Conservation (phyloP, 2,113 vertebrate genomes). For the Scomber colias region DNA sequence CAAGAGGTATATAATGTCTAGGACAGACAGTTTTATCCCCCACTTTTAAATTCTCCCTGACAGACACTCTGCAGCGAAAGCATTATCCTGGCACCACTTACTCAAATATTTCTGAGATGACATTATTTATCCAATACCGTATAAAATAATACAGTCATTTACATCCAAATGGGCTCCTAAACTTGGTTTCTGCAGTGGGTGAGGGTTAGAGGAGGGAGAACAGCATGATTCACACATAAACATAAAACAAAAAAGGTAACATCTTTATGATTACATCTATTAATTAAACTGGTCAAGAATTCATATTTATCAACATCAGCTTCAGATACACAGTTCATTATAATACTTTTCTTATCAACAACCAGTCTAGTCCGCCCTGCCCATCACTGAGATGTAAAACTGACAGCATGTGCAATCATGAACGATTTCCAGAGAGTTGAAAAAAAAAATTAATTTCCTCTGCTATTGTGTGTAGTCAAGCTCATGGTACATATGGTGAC, state of each 20-base stretch:
- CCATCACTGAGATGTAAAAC: neutral
- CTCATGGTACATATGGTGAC: neutral
- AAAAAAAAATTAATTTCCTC: too few relatives aligned
- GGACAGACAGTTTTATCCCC: constrained; percentile 64
- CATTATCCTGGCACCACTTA: constrained; percentile 34
- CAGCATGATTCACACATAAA: constrained; percentile 1
- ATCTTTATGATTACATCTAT: neutral
- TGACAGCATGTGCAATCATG: constrained; percentile 3
- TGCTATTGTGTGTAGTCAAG: constrained; percentile 4
- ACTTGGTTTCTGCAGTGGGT: neutral
- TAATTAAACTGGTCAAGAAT: constrained; percentile 14
- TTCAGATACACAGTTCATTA: too few relatives aligned
- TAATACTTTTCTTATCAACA: neutral
- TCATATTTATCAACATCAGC: too few relatives aligned
- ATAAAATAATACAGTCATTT: constrained; percentile 20
- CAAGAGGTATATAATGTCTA: constrained; percentile 63
- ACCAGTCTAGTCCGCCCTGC: neutral
- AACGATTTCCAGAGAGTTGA: neutral
- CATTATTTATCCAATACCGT: constrained; percentile 33
- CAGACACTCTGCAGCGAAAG: constrained; percentile 46
- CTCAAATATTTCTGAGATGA: constrained; percentile 20
- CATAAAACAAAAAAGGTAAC: neutral
- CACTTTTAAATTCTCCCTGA: constrained; percentile 58
- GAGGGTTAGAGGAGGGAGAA: constrained; percentile 40
- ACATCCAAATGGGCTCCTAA: constrained; percentile 16